A percentile compares a stretch with the other conserved stretches of the same genome.
Conservation (phyloP, 2,888 invertebrate species). For the Leptura quadrifasciata region DNA sequence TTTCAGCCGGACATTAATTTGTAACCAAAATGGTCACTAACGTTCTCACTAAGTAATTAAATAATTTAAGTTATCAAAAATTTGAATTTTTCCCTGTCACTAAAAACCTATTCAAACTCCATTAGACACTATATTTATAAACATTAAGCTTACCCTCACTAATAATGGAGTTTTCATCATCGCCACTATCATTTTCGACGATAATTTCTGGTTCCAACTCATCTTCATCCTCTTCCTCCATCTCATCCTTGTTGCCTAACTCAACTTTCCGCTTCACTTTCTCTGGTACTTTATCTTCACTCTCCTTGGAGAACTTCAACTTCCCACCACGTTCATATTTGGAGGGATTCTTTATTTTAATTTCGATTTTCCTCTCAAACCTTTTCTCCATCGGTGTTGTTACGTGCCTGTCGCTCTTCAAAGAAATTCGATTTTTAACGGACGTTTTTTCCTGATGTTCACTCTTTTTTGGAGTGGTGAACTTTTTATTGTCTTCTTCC, state of each 20-base stretch:
- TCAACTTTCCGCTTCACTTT: constrained; percentile 60
- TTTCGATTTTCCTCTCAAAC: constrained; percentile 69
- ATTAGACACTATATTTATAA: no score
- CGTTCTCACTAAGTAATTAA: no score
- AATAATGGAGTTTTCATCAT: constrained; percentile 53
- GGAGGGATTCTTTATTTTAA: constrained; percentile 70
- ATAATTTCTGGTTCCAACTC: constrained; percentile 59
- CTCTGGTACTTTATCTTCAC: constrained; percentile 42
- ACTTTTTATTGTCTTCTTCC: constrained; percentile 34
- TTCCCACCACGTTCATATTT: constrained; percentile 66
- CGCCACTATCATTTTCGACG: constrained; percentile 65
- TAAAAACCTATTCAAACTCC: no score
- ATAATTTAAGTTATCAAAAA: no score
- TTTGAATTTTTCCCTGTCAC: no score
- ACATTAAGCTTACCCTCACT: constrained; percentile 59
- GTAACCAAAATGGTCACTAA: no score
- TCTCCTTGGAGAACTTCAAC: constrained; percentile 41
- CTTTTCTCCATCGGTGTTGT: constrained; percentile 52
- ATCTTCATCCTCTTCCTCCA: constrained; percentile 52
- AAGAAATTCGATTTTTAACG: constrained; percentile 45
- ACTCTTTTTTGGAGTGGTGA: constrained; percentile 34
- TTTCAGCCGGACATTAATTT: no score
- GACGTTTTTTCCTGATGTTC: constrained; percentile 41
- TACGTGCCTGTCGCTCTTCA: constrained; percentile 52
- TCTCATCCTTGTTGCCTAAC: constrained; percentile 54